Conservation (phyloP, 2,113 vertebrate species). For the Tapirus terrestris region DNA sequence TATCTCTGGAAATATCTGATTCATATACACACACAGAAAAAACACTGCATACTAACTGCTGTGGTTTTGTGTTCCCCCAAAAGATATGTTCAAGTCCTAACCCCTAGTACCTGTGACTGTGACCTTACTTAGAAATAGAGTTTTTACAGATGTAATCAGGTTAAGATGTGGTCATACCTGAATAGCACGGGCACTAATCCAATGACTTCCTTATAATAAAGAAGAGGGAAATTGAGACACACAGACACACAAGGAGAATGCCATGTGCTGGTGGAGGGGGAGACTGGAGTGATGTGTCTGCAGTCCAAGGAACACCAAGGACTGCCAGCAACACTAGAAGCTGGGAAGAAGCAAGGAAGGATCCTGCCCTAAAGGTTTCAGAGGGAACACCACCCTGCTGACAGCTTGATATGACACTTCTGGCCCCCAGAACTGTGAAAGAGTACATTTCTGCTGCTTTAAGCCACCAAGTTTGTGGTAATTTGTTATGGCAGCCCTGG, state of each 20-base stretch:
- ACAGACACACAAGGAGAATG: background rate
- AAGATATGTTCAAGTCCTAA: background rate
- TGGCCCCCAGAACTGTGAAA: fast-evolving
- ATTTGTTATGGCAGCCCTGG: fast-evolving
- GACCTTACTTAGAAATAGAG: background rate
- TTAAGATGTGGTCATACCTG: background rate
- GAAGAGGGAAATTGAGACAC: no score
- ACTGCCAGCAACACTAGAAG: fast-evolving
- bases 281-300: background rate
- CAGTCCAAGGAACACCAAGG: fast-evolving
- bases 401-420: fast-evolving
- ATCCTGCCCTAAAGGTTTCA: background rate
- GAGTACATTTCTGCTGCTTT: background rate
- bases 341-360: fast-evolving
- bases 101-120: background rate
- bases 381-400: background rate
- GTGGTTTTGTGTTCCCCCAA: background rate
- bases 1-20: background rate
- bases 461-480: no score
- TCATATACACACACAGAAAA: background rate
- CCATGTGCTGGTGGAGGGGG: fast-evolving
- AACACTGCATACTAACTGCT: background rate
- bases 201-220: no score
- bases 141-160: background rate
- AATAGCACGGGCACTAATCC: background rate